These are phyloP conservation scores for Anastrepha ludens DNA, from an alignment of 1,140 invertebrate species.

Conservation along the genomic window DNA sequence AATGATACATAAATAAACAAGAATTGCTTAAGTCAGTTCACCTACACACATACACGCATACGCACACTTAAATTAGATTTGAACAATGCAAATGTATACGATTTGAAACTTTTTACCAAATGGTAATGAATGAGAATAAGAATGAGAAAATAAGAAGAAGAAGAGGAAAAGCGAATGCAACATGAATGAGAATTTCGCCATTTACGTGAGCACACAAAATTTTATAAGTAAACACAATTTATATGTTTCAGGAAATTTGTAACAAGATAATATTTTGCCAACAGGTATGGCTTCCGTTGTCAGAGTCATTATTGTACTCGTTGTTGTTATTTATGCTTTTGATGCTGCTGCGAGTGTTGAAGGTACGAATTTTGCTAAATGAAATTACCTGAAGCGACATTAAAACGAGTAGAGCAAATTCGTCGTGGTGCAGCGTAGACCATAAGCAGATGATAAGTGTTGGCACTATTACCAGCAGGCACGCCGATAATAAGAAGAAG, in stretches of 20 bases:
- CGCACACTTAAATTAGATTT: slow-evolving; percentile 47
- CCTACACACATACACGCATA: background rate
- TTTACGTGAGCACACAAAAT: slow-evolving; percentile 42
- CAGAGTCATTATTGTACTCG: slow-evolving; percentile 33
- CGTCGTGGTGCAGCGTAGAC: background rate
- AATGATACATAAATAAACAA: no score
- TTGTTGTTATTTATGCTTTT: background rate
- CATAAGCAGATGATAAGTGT: slow-evolving; percentile 27
- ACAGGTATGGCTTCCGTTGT: slow-evolving; percentile 52
- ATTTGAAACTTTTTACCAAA: background rate
- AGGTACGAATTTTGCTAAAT: slow-evolving; percentile 42
- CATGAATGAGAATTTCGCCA: slow-evolving; percentile 41
- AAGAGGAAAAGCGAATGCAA: background rate
- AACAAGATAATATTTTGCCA: slow-evolving; percentile 53
- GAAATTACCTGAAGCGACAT: slow-evolving; percentile 52
- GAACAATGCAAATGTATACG: slow-evolving; percentile 36
- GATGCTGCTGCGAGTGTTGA: background rate
- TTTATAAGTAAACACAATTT: slow-evolving; percentile 37
- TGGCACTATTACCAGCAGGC: background rate
- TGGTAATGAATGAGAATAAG: slow-evolving; percentile 20
- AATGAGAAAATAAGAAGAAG: background rate
- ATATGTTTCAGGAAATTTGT: slow-evolving; percentile 22
- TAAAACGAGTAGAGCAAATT: slow-evolving; percentile 8
- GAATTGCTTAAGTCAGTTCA: background rate
- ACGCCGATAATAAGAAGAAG: background rate